Evolutionary conservation across 2,113 vertebrate genomes (phyloP).

Genomic region (Thermophis baileyi): DNA sequence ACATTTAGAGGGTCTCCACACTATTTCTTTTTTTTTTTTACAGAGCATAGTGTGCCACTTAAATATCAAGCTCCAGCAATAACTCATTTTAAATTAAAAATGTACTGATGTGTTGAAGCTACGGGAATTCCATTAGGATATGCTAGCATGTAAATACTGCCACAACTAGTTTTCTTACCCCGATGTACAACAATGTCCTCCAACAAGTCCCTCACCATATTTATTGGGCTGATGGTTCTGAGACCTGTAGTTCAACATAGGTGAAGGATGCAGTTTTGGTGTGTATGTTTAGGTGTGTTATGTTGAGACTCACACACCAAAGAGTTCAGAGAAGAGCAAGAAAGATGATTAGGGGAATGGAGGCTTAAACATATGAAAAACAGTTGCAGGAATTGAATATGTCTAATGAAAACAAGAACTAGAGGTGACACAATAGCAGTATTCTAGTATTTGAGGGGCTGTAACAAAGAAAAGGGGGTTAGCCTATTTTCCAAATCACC

Average conservation of each 20-base stretch:
- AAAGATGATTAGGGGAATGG: not conserved
- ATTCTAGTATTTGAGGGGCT: not conserved
- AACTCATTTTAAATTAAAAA: not conserved
- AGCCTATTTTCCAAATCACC: not conserved
- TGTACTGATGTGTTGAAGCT: not conserved
- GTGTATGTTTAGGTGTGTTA: not conserved
- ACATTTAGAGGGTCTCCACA: not conserved
- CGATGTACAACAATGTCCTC: not conserved
- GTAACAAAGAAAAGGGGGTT: not conserved
- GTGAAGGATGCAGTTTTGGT: not conserved
- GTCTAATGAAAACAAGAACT: not conserved
- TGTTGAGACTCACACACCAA: not conserved
- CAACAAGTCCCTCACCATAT: not conserved
- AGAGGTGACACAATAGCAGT: not conserved
- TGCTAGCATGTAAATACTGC: not conserved
- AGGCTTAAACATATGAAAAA: not conserved
- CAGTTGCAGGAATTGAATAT: not conserved
- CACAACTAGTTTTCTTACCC: not conserved
- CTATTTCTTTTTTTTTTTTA: not conserved
- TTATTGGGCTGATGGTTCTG: not conserved
- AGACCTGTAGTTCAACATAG: not conserved
- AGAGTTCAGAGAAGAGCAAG: not conserved
- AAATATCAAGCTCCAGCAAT: not conserved
- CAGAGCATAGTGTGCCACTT: not conserved
- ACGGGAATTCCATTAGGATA: not conserved